phyloP scores from a whole-genome alignment of 2,888 invertebrate genomes.

The Sinhomidia bicolor region DNA sequence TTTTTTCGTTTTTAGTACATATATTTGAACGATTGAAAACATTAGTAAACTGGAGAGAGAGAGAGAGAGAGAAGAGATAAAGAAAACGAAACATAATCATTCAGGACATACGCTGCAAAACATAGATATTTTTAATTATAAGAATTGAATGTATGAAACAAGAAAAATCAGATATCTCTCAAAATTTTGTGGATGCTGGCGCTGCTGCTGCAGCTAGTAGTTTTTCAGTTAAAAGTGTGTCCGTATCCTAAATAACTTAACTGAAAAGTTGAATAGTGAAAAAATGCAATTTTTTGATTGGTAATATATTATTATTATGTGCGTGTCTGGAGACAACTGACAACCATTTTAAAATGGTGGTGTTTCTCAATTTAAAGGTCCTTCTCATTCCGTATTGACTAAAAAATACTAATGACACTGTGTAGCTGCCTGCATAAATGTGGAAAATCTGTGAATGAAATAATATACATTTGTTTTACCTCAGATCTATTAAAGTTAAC shows the following conservation, averaged over 20 bases:
- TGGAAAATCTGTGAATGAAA: not conserved
- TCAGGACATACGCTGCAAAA: conserved; percentile 43
- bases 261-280: conserved; percentile 21
- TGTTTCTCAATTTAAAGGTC: not conserved
- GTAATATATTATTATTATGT: not conserved
- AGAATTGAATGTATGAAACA: conserved; percentile 32
- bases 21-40: conserved; percentile 32
- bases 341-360: not conserved
- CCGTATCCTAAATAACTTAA: conserved; percentile 23
- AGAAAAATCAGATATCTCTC: conserved; percentile 55
- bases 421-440: conserved; percentile 7
- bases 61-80: conserved; percentile 7
- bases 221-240: conserved; percentile 42
- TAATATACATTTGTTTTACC: not conserved
- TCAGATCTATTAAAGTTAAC: conserved; percentile 2
- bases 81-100: conserved; percentile 27
- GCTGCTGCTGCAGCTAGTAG: conserved; percentile 41
- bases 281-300: not conserved
- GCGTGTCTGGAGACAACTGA: not conserved
- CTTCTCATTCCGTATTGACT: not conserved
- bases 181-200: conserved; percentile 44
- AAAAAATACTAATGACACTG: not conserved
- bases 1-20: conserved; percentile 49
- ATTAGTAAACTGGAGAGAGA: conserved; percentile 33
- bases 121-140: not conserved